phyloP scores from a whole-genome alignment of 2,888 invertebrate species.

The Andrena praecox region DNA sequence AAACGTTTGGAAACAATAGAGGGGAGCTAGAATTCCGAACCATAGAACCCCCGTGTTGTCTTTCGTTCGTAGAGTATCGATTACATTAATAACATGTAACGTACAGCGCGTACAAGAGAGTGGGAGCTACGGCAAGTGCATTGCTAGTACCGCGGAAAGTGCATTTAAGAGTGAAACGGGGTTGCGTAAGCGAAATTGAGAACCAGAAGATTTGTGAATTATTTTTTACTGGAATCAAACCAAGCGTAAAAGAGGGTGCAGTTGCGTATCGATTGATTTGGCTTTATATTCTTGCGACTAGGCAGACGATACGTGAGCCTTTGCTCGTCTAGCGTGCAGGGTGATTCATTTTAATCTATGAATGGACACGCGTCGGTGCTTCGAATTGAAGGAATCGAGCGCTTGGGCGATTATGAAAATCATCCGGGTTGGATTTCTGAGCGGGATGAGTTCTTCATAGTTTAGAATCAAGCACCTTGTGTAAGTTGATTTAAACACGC shows the following conservation, averaged over 20 bases:
- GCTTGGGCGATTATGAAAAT: no score
- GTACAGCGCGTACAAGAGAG: not conserved
- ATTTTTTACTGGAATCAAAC: not conserved
- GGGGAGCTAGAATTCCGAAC: constrained; percentile 6
- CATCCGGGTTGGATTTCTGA: not conserved
- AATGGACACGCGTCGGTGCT: not conserved
- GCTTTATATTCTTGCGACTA: not conserved
- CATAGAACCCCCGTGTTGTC: constrained; percentile 4
- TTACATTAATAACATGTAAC: not conserved
- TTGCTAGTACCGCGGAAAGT: not conserved
- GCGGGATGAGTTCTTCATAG: not conserved
- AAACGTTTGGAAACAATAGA: constrained; percentile 21
- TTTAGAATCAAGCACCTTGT: not conserved
- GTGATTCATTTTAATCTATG: constrained; percentile 16
- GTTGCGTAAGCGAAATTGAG: not conserved
- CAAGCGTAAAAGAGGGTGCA: not conserved
- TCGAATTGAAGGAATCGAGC: not conserved
- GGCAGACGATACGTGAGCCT: not conserved
- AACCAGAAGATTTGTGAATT: not conserved
- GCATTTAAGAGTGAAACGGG: not conserved
- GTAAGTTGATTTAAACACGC: constrained; percentile 12
- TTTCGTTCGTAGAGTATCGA: constrained; percentile 7
- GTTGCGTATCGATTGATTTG: not conserved
- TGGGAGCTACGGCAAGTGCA: not conserved
- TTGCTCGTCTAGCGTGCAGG: constrained; percentile 6